These are phyloP conservation scores for Erpobdella octoculata DNA, from an alignment of 2,888 invertebrate species.

Conservation along the genomic window DNA sequence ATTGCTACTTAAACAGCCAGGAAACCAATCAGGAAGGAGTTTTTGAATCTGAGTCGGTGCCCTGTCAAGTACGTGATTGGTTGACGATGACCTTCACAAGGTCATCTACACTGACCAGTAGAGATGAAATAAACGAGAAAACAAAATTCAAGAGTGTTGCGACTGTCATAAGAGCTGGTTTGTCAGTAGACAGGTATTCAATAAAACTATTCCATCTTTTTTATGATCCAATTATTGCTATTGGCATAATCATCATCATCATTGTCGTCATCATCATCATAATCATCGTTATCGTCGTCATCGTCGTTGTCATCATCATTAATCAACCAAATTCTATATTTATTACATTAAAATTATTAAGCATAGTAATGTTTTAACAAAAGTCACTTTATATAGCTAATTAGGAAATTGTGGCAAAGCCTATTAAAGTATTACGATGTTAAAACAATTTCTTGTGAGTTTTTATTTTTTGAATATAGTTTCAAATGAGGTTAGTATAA, in stretches of 20 bases:
- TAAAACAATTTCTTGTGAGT: too few species aligned
- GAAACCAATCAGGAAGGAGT: neutral
- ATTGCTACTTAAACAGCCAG: neutral
- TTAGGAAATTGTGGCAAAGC: too few species aligned
- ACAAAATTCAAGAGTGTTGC: slow-evolving; percentile 24
- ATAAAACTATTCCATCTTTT: too few species aligned
- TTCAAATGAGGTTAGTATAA: too few species aligned
- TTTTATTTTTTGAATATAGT: too few species aligned
- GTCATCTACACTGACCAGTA: neutral
- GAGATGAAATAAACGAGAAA: neutral
- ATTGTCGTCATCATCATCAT: neutral
- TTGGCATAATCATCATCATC: neutral
- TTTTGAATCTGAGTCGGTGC: slow-evolving; percentile 7
- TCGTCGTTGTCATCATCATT: neutral
- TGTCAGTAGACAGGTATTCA: too few species aligned
- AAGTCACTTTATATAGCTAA: too few species aligned
- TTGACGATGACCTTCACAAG: slow-evolving; percentile 28
- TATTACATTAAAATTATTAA: too few species aligned
- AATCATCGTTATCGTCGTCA: neutral
- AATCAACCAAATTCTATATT: too few species aligned
- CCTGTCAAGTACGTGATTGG: slow-evolving; percentile 23
- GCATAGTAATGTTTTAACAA: too few species aligned
- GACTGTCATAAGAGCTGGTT: slow-evolving; percentile 22
- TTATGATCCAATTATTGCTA: too few species aligned
- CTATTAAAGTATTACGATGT: too few species aligned